These are phyloP conservation scores for Apodemus speciosus DNA, from an alignment of 2,113 vertebrate genomes.

Conservation along the genomic window DNA sequence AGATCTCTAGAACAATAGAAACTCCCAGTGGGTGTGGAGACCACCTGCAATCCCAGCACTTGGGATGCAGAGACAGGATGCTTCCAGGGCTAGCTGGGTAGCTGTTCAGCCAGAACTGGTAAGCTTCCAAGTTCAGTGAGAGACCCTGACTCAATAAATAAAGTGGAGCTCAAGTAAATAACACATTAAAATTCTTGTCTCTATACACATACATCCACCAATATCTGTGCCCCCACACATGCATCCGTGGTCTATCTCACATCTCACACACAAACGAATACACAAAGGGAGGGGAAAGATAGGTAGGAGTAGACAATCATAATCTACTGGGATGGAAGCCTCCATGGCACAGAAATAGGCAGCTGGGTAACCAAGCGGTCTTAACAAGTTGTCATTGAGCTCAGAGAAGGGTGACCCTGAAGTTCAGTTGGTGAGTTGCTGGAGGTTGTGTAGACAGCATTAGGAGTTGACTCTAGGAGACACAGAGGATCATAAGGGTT, in stretches of 20 bases:
- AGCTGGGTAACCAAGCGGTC: neutral
- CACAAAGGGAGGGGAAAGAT: too few species aligned
- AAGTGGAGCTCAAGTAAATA: neutral
- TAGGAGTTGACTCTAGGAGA: neutral
- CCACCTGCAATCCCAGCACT: too few species aligned
- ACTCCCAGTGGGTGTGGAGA: too few species aligned
- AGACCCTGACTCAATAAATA: neutral
- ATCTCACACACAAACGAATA: neutral
- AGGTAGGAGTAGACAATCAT: neutral
- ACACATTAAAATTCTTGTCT: neutral
- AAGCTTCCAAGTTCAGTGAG: neutral
- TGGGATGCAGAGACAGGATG: neutral
- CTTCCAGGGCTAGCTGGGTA: too few species aligned
- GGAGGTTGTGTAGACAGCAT: neutral
- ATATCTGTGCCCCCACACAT: neutral
- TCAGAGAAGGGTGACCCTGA: neutral
- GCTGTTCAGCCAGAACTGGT: neutral
- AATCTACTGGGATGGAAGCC: neutral
- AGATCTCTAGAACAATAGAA: neutral
- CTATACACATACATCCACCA: neutral
- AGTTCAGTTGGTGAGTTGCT: neutral
- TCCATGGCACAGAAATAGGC: neutral
- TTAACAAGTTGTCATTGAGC: neutral
- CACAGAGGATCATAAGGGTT: too few species aligned
- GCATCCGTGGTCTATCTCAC: neutral